Conservation (phyloP, 2,888 invertebrate genomes). For the Lissocephala sabroskyi region DNA sequence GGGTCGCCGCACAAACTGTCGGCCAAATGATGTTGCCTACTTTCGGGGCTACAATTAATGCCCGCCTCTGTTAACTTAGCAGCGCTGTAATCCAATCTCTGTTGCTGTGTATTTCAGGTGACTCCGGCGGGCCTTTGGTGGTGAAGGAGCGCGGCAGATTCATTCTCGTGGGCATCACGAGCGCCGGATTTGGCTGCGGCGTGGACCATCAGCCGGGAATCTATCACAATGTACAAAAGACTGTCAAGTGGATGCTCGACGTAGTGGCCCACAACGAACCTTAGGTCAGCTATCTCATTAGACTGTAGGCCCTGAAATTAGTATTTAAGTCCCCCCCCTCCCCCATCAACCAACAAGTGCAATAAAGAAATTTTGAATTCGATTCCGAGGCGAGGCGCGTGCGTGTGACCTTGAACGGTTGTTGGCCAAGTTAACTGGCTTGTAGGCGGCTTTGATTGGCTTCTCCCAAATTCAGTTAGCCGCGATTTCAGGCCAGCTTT, state of each 20-base stretch:
- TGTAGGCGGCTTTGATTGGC: neutral
- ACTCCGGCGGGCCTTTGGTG: conserved; percentile 86
- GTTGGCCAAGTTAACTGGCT: neutral
- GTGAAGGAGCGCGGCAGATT: conserved; percentile 80
- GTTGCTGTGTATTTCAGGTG: no score
- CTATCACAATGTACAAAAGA: conserved; percentile 85
- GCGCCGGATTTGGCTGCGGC: conserved; percentile 89
- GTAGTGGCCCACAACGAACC: conserved; percentile 71
- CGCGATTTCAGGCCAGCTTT: conserved; percentile 32
- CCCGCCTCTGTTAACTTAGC: neutral
- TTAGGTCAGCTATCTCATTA: conserved; percentile 53
- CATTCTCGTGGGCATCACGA: conserved; percentile 86
- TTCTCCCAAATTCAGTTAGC: neutral
- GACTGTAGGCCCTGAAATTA: conserved; percentile 36
- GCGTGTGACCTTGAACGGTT: conserved; percentile 43
- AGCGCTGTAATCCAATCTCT: no score
- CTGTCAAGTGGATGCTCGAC: conserved; percentile 80
- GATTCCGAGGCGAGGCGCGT: neutral
- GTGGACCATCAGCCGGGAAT: conserved; percentile 90
- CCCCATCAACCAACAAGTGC: no score
- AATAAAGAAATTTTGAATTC: conserved; percentile 17
- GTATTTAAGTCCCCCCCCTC: no score
- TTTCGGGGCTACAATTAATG: neutral
- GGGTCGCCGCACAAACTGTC: no score
- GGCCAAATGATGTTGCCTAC: neutral